Evolutionary conservation across 2,113 vertebrate species (phyloP).

Genomic region (Aegypius monachus): DNA sequence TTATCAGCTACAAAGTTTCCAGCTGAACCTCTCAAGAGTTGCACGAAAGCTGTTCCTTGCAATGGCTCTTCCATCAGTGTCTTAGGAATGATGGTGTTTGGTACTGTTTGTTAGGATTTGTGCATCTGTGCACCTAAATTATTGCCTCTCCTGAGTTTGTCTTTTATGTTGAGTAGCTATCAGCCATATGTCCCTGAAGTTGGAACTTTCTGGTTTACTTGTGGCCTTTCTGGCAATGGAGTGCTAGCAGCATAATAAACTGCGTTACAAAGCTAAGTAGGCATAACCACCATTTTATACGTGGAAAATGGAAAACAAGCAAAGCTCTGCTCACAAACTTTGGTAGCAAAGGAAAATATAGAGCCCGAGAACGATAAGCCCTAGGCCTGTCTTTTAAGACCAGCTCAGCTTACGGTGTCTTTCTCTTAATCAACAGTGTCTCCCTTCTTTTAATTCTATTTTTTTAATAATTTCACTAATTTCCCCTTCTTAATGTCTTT

Average conservation of each 20-base stretch:
- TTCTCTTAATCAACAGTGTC: not conserved
- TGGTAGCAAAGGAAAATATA: not conserved
- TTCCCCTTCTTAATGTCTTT: slow-evolving; percentile 35
- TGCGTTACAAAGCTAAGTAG: not conserved
- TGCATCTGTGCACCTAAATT: not conserved
- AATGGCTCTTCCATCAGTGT: not conserved
- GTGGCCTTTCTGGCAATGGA: not conserved
- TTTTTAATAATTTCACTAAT: slow-evolving; percentile 4
- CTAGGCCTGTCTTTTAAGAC: not conserved
- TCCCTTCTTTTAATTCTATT: not conserved
- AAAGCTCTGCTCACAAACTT: not conserved
- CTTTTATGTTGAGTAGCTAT: not conserved
- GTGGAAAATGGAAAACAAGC: not conserved
- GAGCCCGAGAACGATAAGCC: not conserved
- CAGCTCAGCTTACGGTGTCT: not conserved
- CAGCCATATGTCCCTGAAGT: not conserved
- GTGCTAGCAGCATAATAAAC: not conserved
- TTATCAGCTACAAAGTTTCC: not conserved
- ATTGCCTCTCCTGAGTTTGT: not conserved
- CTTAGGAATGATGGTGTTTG: not conserved
- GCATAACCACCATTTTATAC: not conserved
- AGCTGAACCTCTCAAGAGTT: not conserved
- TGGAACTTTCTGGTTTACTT: not conserved
- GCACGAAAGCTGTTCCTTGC: not conserved
- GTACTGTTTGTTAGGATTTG: not conserved